Base-by-base conservation (phyloP, 2,888 invertebrate species). In the Oscheius myriophilus region DNA sequence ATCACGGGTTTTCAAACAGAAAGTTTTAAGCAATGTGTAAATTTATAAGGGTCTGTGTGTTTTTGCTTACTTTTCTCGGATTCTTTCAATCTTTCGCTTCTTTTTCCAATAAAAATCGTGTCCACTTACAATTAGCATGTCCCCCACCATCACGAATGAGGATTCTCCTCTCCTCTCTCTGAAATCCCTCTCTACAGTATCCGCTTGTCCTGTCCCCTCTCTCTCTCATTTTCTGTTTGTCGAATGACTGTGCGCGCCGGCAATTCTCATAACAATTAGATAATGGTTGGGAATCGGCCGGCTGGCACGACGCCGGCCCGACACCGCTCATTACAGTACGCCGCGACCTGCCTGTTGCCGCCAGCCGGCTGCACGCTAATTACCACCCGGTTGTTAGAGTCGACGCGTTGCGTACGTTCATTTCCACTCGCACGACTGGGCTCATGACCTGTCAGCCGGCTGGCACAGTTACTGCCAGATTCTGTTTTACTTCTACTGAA, bases 261-360 rank as follows among this genome's bases (percentile, higher is more conserved):
- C 63, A 53, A 52, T 63, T 62, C 68, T 54, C 68, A 67, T 61
- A 68, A 62, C 55, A 53, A 62, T 68, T 68, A 62, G 54, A 54
- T 62, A 68, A 68, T 62, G 43, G 62, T 57, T 65, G 55, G 45
- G 65, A 65, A 55, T 55, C 26, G 54, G 46, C 18, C 52, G 26
- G 63, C 51, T 33, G 64, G 46, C 55, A 39, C 45, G 43, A 25
- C 55, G 21, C 55, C 54, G 33, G 33, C 33, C 33, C 33, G 33
- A 33, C 33, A 42, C 21, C 64, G 64, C 64, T 54, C 57, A 55
- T 57, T 54, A 55, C 55, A 65, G 45, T 63, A 63, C 54, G 42
- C 54, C n/a, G 54, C 25, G 23, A 18, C 49, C 18, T 49, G 49
- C 49, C 23, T 18, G 49, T 23, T 18, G 23, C 49, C 23, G 49